Base-by-base conservation (phyloP, 2,113 vertebrate genomes). In the Platichthys flesus region DNA sequence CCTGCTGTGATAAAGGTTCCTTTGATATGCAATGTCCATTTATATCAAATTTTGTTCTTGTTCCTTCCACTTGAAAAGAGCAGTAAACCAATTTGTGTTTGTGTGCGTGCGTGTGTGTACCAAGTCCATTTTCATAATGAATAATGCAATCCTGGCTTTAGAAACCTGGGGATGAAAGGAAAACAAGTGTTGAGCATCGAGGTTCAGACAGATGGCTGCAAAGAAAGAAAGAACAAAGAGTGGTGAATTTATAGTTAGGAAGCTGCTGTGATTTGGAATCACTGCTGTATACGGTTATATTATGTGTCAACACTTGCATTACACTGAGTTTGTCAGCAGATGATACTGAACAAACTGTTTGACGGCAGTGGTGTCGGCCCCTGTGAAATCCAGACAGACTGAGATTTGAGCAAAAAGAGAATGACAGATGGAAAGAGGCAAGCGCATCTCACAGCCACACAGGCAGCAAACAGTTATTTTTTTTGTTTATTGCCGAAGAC, bases 121-220 rank as follows among this genome's bases (percentile, higher is more conserved):
- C 35, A 59, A 59, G 66, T 86, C n/a, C 9, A 57, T 85, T 86
- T 82, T 84, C 59, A 72, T 73, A 61, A 80, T 85, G 80, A 87
- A 83, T 85, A 66, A 79, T 82, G 68, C 51, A 67, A 31, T 31
- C n/a, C 68, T 26, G 56, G 74, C 74, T 81, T 87, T 76, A 20
- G 51, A 83, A 16, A 78, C 51, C 18, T 56, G 4, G 63, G 62
- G 72, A 87, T 85, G 73, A 89, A 89, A 83, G 51, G 54, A 31
- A 6, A 31, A 20, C 55, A 51, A 55, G 62, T 45, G 65, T 45
- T 24, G 61, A 76, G 57, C 5, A 56, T 5, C 13, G 21, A 56
- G 71, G 23, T 23, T 71, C 71, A 88, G 76, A 78, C 81, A 79
- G 83, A 88, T 63, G 74, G 81, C 71, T 74, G 70, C 67, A 79